Evolutionary conservation across 2,797 vertebrate species (phyloP).

Genomic region (Platalea minor): DNA sequence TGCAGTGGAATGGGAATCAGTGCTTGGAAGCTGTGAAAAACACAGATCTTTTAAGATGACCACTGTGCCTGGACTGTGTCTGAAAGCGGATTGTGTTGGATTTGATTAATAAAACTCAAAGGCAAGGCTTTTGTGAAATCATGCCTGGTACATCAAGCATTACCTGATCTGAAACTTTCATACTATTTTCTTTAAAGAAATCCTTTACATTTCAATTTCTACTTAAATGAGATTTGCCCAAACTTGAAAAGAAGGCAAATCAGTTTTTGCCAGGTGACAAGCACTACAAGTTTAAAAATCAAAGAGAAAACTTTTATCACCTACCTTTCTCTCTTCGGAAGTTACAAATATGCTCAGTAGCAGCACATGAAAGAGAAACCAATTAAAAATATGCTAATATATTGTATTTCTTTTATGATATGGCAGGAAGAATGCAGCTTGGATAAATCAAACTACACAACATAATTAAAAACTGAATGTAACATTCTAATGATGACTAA

Average conservation of each 20-base stretch:
- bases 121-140: not conserved
- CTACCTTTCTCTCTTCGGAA: not conserved
- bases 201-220: not conserved
- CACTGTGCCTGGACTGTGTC: not conserved
- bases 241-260: not conserved
- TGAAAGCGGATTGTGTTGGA: not conserved
- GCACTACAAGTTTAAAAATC: not conserved
- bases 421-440: not conserved
- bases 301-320: conserved; percentile 1
- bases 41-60: not conserved
- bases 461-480: not conserved
- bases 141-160: not conserved
- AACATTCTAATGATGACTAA: not conserved
- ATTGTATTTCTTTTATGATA: conserved; percentile 2
- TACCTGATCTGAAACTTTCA: not conserved
- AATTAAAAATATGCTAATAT: conserved; percentile 32
- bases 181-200: not conserved
- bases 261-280: not conserved
- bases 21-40: not conserved
- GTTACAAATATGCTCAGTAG: not conserved
- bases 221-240: not conserved
- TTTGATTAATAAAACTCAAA: not conserved
- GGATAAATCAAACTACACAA: conserved; percentile 9
- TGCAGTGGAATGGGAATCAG: not conserved
- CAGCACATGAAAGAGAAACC: conserved; percentile 13